Conservation (phyloP, 2,113 vertebrate species). For the Gasterosteus nipponicus region DNA sequence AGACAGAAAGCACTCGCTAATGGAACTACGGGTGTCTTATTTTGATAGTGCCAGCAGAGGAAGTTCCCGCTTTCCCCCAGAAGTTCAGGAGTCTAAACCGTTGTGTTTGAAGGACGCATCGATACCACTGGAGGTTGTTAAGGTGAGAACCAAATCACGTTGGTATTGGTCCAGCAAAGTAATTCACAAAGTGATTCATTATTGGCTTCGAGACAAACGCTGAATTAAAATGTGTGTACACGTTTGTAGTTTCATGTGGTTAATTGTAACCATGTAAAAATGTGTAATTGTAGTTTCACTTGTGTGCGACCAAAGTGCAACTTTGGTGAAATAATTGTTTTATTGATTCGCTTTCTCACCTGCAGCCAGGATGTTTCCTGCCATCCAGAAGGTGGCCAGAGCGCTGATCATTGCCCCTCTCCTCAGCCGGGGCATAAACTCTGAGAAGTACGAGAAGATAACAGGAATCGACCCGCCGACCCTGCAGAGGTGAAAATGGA, state of each 20-base stretch:
- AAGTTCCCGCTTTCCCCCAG: background rate
- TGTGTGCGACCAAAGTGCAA: no score
- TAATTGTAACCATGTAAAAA: background rate
- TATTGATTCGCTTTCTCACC: constrained; percentile 50
- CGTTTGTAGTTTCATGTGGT: background rate
- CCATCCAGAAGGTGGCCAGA: constrained; percentile 85
- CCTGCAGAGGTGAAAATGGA: constrained; percentile 55
- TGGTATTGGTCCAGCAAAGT: background rate
- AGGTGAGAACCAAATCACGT: background rate
- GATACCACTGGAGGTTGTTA: background rate
- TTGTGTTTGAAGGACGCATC: background rate
- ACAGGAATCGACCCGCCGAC: constrained; percentile 84
- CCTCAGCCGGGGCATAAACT: constrained; percentile 79
- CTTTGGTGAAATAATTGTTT: background rate
- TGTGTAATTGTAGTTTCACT: no score
- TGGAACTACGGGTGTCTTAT: no score
- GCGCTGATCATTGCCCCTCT: constrained; percentile 82
- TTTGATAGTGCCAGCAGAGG: no score
- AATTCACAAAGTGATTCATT: background rate
- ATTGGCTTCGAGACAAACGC: background rate
- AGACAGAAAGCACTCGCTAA: constrained; percentile 1
- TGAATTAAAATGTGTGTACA: background rate
- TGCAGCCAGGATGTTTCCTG: constrained; percentile 83
- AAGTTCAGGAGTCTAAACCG: background rate
- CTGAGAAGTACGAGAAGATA: constrained; percentile 85